Base-by-base conservation (phyloP, 1,140 invertebrate species). In the Drosophila santomea region DNA sequence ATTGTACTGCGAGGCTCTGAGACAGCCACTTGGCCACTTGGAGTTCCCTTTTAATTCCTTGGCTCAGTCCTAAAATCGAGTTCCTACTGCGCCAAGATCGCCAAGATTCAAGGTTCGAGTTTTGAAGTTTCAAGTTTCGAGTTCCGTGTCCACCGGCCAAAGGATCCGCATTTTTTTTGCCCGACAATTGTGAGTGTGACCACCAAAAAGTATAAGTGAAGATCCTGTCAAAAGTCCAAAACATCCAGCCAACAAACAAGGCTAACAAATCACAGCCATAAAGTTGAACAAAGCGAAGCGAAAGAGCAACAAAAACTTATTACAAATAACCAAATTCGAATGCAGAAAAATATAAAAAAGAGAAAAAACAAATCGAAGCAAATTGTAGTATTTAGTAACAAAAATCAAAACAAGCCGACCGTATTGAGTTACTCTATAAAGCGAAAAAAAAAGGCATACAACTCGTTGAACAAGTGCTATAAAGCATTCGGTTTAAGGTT, bases 1-100 rank as follows among this genome's bases (percentile, higher is more conserved):
- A 91, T 91, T 91, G 82, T 84, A 74, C 57, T 68, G 68, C 64
- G 73, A 74, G 82, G 57, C 78, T 71, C 57, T 73, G 69, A 67
- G 74, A 48, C 77, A 80, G 80, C 44, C 73, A 82, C 68, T 83
- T 75, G 78, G 82, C 74, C 79, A 74, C 12, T 69, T 56, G 14
- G 60, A 57, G 58, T 32, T 54, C 38, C 39, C 50, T 63, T 52
- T 17, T 17, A 17, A 48, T 39, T 25, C 15, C 8, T 15, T 15
- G 41, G 28, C 44, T 15, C 15, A 39, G 48, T 23, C n/a, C 43
- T 2, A 11, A 44, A 44, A 1, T 20, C 15, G n/a, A 41, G 17
- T 17, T 17, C 17, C 17, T 17, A 17, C 17, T 17, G 17, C 17
- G 17, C 17, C 20, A 20, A 2, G 20, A 20, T 20, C 20, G 20